Percentiles rank a stretch among this genome's conserved stretches.
phyloP scores from a whole-genome alignment of 2,888 invertebrate genomes.

The Pilophorus perplexus region DNA sequence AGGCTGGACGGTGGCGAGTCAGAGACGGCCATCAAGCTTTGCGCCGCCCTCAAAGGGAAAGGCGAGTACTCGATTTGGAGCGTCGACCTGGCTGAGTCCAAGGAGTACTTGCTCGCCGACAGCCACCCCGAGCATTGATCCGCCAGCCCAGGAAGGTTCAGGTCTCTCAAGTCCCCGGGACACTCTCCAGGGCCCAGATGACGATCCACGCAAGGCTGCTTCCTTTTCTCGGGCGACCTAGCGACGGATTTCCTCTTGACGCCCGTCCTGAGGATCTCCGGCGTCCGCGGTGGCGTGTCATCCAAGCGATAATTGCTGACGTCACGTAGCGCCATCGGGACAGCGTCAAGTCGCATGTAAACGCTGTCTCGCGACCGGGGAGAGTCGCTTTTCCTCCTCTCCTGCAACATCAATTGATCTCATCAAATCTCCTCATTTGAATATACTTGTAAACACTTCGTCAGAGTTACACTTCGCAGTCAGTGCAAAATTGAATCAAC shows the following conservation, averaged over 20 bases:
- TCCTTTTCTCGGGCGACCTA: slow-evolving; percentile 42
- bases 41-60: slow-evolving; percentile 53
- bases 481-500: no score
- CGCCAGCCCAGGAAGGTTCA: no score
- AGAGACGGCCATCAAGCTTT: slow-evolving; percentile 51
- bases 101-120: slow-evolving; percentile 40
- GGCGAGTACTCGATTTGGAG: slow-evolving; percentile 59
- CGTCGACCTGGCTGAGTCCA: slow-evolving; percentile 42
- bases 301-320: slow-evolving; percentile 49
- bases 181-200: no score
- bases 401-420: slow-evolving; percentile 31
- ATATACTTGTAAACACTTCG: no score
- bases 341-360: slow-evolving; percentile 50
- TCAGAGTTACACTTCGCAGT: no score
- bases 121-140: slow-evolving; percentile 27
- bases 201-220: slow-evolving; percentile 44
- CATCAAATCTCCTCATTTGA: no score
- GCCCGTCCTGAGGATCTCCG: slow-evolving; percentile 30
- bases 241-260: slow-evolving; percentile 14
- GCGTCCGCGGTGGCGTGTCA: slow-evolving; percentile 43
- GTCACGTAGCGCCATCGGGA: slow-evolving; percentile 49
- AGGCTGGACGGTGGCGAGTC: slow-evolving; percentile 34
- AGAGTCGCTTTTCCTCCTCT: slow-evolving; percentile 30
- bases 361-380: slow-evolving; percentile 47
- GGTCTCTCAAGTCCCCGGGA: no score